These are phyloP conservation scores for Picathartes gymnocephalus DNA, from an alignment of 2,113 vertebrate genomes.

Conservation along the genomic window DNA sequence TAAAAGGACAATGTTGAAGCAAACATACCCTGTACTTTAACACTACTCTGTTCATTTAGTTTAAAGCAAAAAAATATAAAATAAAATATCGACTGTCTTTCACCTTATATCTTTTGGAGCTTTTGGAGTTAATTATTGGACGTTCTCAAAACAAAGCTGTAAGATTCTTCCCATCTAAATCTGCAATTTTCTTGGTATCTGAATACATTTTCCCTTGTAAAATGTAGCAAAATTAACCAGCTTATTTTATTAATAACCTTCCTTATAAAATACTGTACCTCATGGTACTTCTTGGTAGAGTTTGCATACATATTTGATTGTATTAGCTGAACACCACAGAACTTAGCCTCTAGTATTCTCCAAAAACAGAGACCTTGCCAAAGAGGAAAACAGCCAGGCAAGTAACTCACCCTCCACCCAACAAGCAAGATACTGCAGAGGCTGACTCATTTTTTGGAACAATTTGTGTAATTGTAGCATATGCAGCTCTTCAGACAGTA, in stretches of 20 bases:
- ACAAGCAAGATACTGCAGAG: not conserved
- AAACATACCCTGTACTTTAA: not conserved
- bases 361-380: not conserved
- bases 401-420: not conserved
- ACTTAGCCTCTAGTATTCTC: not conserved
- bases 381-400: not conserved
- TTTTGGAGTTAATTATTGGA: not conserved
- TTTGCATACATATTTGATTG: not conserved
- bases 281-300: not conserved
- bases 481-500: not conserved
- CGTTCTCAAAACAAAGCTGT: not conserved
- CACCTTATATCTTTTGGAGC: not conserved
- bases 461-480: not conserved
- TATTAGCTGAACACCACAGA: not conserved
- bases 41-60: not conserved
- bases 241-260: not conserved
- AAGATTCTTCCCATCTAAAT: not conserved
- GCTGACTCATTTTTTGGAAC: not conserved
- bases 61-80: not conserved
- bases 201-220: not conserved
- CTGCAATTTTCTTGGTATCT: not conserved
- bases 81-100: not conserved
- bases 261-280: not conserved
- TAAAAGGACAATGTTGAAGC: not conserved
- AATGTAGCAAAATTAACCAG: not conserved